Percentiles rank a stretch among this genome's conserved stretches.
Evolutionary conservation across 2,113 vertebrate species (phyloP).

Genomic region (zebrafish (Danio rerio)): GRCz12tu NC_133188.1:6757001-6757500

Average conservation of each 20-base stretch:
- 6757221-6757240: background rate
- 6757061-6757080: no score
- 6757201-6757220: background rate
- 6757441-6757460: constrained; percentile 33
- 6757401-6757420: constrained; percentile 32
- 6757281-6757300: constrained; percentile 36
- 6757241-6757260: background rate
- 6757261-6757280: background rate
- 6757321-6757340: constrained; percentile 35
- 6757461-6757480: background rate
- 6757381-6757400: constrained; percentile 42
- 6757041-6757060: no score
- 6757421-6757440: constrained; percentile 23
- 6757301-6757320: background rate
- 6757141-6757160: background rate
- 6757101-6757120: no score
- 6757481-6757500: background rate
- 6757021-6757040: no score
- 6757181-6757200: background rate
- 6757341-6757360: constrained; percentile 35
- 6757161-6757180: background rate
- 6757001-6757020: no score
- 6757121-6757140: no score
- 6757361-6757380: constrained; percentile 46
- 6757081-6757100: no score